phyloP scores from a whole-genome alignment of 2,888 invertebrate species.

The Boloria euphrosyne region DNA sequence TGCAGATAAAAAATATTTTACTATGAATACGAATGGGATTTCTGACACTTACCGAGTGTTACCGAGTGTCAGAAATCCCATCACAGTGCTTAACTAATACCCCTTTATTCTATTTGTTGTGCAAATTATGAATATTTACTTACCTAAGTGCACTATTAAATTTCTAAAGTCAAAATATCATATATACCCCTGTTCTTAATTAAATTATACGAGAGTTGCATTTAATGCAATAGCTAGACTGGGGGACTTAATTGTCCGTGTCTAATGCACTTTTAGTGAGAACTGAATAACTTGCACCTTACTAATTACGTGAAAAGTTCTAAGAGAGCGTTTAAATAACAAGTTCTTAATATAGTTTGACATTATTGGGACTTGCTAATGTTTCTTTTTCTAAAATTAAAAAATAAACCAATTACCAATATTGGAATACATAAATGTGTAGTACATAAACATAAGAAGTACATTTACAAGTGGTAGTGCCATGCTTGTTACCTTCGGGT shows the following conservation, averaged over 20 bases:
- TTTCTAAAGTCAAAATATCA: slow-evolving; percentile 11
- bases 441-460: too few relatives aligned
- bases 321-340: slow-evolving; percentile 45
- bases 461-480: too few relatives aligned
- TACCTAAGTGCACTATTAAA: background rate
- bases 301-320: slow-evolving; percentile 32
- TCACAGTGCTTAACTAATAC: background rate
- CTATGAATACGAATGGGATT: too few relatives aligned
- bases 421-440: too few relatives aligned
- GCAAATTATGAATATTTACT: background rate
- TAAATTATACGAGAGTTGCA: slow-evolving; percentile 36
- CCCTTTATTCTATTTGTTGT: background rate
- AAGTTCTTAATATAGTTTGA: background rate
- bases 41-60: too few relatives aligned
- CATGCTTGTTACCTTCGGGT: too few relatives aligned
- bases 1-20: too few relatives aligned
- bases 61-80: too few relatives aligned
- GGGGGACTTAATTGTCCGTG: slow-evolving; percentile 25
- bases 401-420: too few relatives aligned
- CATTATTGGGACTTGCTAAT: background rate
- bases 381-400: background rate
- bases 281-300: slow-evolving; percentile 17
- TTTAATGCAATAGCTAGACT: slow-evolving; percentile 28
- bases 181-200: slow-evolving; percentile 28
- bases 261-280: slow-evolving; percentile 27